A percentile compares a stretch with the other conserved stretches of the same genome.
These are phyloP conservation scores for Zosterops pallidus DNA, from an alignment of 2,113 vertebrate species.

Conservation along the genomic window DNA sequence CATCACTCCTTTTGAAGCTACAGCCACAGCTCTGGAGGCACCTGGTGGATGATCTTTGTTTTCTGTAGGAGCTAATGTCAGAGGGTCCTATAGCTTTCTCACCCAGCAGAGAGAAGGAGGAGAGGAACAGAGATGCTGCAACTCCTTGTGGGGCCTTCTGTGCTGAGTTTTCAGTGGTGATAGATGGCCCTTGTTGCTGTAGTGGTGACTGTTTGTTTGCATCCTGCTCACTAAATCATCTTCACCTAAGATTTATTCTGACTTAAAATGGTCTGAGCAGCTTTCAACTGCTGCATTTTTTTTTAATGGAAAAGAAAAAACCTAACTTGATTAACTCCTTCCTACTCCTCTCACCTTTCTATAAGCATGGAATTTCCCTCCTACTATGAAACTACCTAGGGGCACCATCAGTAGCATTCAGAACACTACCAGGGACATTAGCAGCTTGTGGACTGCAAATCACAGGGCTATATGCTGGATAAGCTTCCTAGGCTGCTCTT, in stretches of 20 bases:
- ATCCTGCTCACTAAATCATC: not conserved
- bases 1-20: rapidly evolving
- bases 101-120: not conserved
- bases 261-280: not conserved
- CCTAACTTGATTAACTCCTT: not conserved
- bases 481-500: not conserved
- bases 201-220: not conserved
- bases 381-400: not conserved
- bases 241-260: constrained; percentile 12
- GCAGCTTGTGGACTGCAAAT: not conserved
- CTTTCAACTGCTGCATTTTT: not conserved
- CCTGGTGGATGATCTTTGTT: not conserved
- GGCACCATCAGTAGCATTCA: not conserved
- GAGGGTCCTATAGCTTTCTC: not conserved
- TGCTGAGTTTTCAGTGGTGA: not conserved
- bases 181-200: not conserved
- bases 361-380: constrained; percentile 1
- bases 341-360: not conserved
- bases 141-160: not conserved
- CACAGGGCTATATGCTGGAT: not conserved
- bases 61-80: not conserved
- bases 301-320: not conserved
- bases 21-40: not conserved
- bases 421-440: not conserved
- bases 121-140: not conserved